phyloP scores from a whole-genome alignment of 2,888 invertebrate species.

The Melieria crassipennis region DNA sequence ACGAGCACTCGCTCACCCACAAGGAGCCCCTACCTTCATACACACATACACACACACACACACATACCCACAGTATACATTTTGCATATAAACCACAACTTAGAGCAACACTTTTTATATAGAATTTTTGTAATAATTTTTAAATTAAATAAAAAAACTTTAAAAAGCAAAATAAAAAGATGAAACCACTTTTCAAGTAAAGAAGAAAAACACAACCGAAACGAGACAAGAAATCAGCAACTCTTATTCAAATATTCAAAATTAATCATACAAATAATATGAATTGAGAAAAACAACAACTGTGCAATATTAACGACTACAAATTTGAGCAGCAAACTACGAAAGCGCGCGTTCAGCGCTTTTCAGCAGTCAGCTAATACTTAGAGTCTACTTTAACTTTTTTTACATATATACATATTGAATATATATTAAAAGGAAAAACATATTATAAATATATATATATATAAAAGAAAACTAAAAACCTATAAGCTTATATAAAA shows the following conservation, averaged over 20 bases:
- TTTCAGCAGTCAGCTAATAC: too few relatives aligned
- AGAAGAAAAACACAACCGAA: not conserved
- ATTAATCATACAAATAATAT: conserved; percentile 42
- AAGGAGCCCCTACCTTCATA: too few relatives aligned
- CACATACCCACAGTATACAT: not conserved
- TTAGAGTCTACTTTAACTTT: conserved; percentile 9
- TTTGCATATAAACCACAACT: conserved; percentile 10
- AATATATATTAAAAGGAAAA: too few relatives aligned
- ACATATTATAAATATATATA: not conserved
- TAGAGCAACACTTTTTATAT: conserved; percentile 52
- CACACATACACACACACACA: not conserved
- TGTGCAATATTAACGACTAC: conserved; percentile 13
- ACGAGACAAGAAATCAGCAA: conserved; percentile 34
- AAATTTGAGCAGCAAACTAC: not conserved
- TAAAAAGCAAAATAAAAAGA: conserved; percentile 10
- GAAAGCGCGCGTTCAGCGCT: too few relatives aligned
- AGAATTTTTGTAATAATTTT: conserved; percentile 56
- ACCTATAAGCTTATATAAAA: not conserved
- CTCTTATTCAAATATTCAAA: conserved; percentile 12
- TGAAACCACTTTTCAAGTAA: conserved; percentile 15
- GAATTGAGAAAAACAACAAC: conserved; percentile 11
- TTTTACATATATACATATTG: not conserved
- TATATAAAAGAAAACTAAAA: not conserved
- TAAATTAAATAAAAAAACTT: conserved; percentile 28
- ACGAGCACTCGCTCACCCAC: too few relatives aligned